Evolutionary conservation across 2,797 vertebrate genomes (phyloP), one percentile per base, ranked within the genome.

Genomic region (Sphenopsis melanotis): DNA sequence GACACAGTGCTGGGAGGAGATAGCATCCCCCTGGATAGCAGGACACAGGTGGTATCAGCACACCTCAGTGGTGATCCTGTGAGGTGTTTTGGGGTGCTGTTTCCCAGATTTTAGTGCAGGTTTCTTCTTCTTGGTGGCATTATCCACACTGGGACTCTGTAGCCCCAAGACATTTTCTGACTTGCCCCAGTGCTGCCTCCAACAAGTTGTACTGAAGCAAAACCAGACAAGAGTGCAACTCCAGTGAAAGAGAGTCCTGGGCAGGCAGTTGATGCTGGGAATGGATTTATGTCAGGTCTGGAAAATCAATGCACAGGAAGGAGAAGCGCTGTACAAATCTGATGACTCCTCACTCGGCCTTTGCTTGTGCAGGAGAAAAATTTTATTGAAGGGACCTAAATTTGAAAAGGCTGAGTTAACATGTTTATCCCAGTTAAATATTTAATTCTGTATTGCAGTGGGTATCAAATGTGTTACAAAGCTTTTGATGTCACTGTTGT

Each of bases 61-160:
- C 22, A 50, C 46, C 53, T 70, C 30, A 3, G 0, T 0, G 6
- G 6, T 17, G 44, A 80, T 47, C 39, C 36, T 17, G 1, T 41
- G 64, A 64, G 26, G 42, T 30, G 36, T 42, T 87, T 57, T 53
- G 42, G 18, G 37, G 4, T 74, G 27, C 4, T 29, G 3, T 26
- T 55, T 47, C n/a, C 19, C n/a, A n/a, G 24, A 39, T 29, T 75
- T 87, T 47, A 56, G 21, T 7, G 21, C n/a, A 56, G 26, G 7
- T 65, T 82, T 91, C 34, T 49, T 89, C 30, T 74, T 19, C 47
- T 8, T 8, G 2, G 9, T 24, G 36, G 2, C 26, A 17, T 29
- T 83, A 41, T 39, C 34, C 26, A 23, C 6, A 1, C 4, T 22
- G 24, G n/a, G 17, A 71, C 19, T 60, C 50, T 9, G 34, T 27